Evolutionary conservation across 2,797 vertebrate genomes (phyloP).

Genomic region (Yasuhikotakia modesta): DNA sequence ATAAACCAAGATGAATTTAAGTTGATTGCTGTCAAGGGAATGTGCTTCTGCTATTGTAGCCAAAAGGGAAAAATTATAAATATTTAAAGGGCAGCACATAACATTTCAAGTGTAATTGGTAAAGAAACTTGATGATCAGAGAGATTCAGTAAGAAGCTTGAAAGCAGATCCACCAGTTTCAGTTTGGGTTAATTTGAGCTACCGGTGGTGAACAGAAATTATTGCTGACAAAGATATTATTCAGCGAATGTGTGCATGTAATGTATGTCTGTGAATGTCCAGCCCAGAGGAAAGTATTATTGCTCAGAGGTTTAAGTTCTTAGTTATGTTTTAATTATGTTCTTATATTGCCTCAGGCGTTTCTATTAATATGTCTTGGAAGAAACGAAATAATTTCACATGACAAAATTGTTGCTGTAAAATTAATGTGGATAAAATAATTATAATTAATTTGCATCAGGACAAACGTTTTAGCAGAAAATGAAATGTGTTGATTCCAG

Average conservation of each 20-base stretch:
- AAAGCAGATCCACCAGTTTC: background rate
- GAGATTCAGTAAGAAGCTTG: background rate
- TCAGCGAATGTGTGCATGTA: background rate
- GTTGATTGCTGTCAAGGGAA: slow-evolving; percentile 41
- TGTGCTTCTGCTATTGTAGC: slow-evolving; percentile 17
- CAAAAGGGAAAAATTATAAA: slow-evolving; percentile 15
- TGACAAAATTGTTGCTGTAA: background rate
- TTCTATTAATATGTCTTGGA: background rate
- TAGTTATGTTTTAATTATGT: background rate
- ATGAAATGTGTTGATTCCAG: too few relatives aligned
- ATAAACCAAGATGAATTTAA: slow-evolving; percentile 16
- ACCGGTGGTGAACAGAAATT: background rate
- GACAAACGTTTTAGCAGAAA: too few relatives aligned
- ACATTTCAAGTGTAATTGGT: background rate
- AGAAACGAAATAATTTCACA: background rate
- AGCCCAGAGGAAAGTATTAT: background rate
- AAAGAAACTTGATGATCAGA: background rate
- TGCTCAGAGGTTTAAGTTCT: background rate
- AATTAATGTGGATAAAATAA: too few relatives aligned
- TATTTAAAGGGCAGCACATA: background rate
- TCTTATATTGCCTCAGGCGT: background rate
- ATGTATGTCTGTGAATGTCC: background rate
- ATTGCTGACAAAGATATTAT: background rate
- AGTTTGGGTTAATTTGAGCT: background rate
- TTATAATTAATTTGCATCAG: too few relatives aligned